phyloP scores from a whole-genome alignment of 2,797 vertebrate genomes.

The Cossypha dichroa region DNA sequence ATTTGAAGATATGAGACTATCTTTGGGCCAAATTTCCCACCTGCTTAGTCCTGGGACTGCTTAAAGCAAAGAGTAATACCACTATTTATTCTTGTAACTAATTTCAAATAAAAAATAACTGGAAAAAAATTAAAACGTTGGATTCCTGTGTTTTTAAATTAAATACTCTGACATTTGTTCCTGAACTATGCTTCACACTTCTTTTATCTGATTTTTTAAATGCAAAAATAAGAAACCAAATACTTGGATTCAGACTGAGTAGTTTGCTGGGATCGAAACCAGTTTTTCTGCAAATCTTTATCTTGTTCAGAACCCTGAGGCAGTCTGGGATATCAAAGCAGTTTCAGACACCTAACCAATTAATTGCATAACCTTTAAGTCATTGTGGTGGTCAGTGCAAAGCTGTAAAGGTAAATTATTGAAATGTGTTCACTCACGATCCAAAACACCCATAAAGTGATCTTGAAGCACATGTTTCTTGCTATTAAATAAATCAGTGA shows the following conservation, averaged over 20 bases:
- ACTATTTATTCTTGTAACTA: neutral
- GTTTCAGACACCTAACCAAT: neutral
- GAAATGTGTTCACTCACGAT: constrained; percentile 73
- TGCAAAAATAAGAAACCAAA: neutral
- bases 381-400: neutral
- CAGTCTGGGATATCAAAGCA: neutral
- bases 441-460: constrained; percentile 81
- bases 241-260: neutral
- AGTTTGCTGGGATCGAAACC: neutral
- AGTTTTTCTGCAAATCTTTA: neutral
- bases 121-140: neutral
- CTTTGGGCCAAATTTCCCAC: neutral
- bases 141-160: neutral
- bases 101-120: neutral
- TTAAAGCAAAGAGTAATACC: neutral
- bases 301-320: neutral
- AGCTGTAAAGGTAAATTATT: neutral
- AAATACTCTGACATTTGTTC: neutral
- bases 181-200: neutral
- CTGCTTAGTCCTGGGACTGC: neutral
- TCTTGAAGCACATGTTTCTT: constrained; percentile 86
- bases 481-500: constrained; percentile 84
- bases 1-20: neutral
- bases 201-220: neutral
- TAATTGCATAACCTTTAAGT: neutral